A percentile compares a stretch with the other conserved stretches of the same genome.
Evolutionary conservation across 2,113 vertebrate genomes (phyloP).

Genomic region (Eudyptes chrysolophus): DNA sequence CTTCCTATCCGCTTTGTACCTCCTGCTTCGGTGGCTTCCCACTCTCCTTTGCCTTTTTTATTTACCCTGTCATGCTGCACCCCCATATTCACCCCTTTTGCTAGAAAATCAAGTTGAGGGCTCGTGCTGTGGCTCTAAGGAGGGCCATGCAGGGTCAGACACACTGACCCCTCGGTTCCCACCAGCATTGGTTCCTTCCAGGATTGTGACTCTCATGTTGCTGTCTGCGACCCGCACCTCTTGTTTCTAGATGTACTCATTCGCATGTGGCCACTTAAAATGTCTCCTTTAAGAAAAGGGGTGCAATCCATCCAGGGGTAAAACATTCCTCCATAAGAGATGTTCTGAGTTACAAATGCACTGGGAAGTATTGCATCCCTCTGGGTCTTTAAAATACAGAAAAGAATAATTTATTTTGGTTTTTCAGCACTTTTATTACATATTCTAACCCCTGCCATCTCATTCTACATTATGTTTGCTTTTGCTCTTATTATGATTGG

Average conservation of each 20-base stretch:
- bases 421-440: background rate
- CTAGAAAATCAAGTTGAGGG: background rate
- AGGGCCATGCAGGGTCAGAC: background rate
- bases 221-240: rapidly evolving
- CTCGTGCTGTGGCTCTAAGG: background rate
- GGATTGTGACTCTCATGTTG: rapidly evolving
- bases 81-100: background rate
- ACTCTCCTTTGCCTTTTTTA: background rate
- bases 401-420: background rate
- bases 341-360: background rate
- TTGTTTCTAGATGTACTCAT: background rate
- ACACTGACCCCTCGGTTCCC: background rate
- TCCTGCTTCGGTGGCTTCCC: background rate
- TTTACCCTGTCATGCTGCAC: background rate
- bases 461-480: background rate
- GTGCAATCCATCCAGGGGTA: background rate
- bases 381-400: background rate
- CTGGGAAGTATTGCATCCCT: background rate
- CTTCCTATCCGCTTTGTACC: background rate
- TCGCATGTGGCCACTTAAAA: background rate
- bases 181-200: rapidly evolving
- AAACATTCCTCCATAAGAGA: background rate
- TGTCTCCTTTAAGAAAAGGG: background rate
- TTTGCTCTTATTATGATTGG: background rate
- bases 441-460: background rate